Percentiles rank a stretch among this genome's conserved stretches.
Evolutionary conservation across 2,888 invertebrate genomes (phyloP).

Genomic region (Antitype chi): DNA sequence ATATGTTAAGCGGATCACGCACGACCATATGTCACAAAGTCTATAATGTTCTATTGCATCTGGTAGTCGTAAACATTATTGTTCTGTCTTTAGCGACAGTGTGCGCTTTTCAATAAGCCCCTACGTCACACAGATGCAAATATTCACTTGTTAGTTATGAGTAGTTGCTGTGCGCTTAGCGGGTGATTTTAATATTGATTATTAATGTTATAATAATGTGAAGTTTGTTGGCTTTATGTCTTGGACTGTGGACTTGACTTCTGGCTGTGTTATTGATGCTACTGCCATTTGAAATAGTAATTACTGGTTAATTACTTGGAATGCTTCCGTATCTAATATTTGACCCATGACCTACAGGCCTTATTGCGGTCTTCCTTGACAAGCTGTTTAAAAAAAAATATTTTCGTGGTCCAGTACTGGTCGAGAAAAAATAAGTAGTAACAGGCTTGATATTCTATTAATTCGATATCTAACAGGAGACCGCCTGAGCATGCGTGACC

Average conservation of each 20-base stretch:
- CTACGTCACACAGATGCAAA: conserved; percentile 58
- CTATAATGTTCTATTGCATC: conserved; percentile 76
- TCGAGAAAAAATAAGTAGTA: neutral
- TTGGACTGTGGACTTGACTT: conserved; percentile 6
- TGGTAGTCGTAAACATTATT: conserved; percentile 77
- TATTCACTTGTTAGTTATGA: conserved; percentile 57
- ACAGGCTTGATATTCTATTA: neutral
- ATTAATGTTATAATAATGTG: conserved; percentile 42
- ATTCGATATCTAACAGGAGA: neutral
- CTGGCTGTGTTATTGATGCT: neutral
- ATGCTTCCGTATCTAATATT: conserved; percentile 12
- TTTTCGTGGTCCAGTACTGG: neutral
- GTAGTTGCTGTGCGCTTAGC: conserved; percentile 42
- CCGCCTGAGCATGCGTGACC: too few species aligned
- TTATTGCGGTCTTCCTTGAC: conserved; percentile 7
- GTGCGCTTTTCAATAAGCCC: conserved; percentile 72
- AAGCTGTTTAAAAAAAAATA: neutral
- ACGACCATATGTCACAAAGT: conserved; percentile 72
- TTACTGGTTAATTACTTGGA: conserved; percentile 27
- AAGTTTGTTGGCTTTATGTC: conserved; percentile 14
- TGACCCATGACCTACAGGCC: conserved; percentile 7
- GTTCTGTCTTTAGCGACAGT: conserved; percentile 74
- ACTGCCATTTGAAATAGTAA: neutral
- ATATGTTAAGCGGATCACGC: conserved; percentile 72
- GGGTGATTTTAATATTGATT: conserved; percentile 56